Base-by-base conservation (phyloP, 2,113 vertebrate species). In the Myodes glareolus region DNA sequence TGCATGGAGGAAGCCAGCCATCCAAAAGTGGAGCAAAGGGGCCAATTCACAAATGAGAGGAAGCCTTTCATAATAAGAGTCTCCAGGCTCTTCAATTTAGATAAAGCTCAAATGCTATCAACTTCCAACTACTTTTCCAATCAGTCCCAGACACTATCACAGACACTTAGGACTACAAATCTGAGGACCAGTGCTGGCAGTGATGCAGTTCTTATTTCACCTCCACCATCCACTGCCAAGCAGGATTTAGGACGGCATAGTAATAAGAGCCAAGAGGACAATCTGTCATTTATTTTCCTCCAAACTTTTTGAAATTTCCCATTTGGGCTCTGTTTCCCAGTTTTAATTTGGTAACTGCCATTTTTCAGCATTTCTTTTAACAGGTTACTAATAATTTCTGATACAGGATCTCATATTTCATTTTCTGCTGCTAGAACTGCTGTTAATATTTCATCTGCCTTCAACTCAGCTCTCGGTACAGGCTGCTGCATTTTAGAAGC, bases 381-480 rank as follows among this genome's bases (percentile, higher is more conserved):
- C 98, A 98, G 97, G 98, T 98, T 98, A 98, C 98, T 99, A 99
- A 98, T 98, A 98, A 98, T 98, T 98, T 98, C 97, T 96, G 98
- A 98, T 98, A 98, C 96, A 97, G 97, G 97, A 98, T 96, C 97
- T 98, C 98, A 94, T 98, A 98, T 98, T 98, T 98, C 98, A 98
- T 98, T 98, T 98, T 98, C 97, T 98, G 90, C 98, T 98, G 97
- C 97, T 98, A 96, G 97, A 96, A 97, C 92, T 93, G 97, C 97
- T 98, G 98, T 98, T 98, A 99, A 98, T 99, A 98, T 99, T 99
- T 99, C 98, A 99, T 99, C 98, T 98, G 98, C 97, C 91, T 98
- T 98, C 96, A 98, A 80, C 95, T 97, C 87, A 91, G 96, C 94
- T 98, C 95, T 90, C 95, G 81, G 97, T 97, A 82, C 85, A 88